Evolutionary conservation across 2,797 vertebrate species (phyloP).

Genomic region (Gymnodraco acuticeps): DNA sequence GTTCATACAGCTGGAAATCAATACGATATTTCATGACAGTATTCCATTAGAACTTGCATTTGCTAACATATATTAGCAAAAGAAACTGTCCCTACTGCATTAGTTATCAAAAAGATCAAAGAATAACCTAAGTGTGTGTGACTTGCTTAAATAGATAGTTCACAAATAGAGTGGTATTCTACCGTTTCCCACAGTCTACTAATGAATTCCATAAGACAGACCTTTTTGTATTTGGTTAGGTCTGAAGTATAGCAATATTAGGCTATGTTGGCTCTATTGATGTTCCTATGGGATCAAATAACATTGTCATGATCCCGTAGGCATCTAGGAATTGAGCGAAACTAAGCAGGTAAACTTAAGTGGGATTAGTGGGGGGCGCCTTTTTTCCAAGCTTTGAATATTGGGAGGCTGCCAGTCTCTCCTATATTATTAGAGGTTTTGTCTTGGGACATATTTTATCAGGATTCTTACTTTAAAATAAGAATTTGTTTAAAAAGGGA

Average conservation of each 20-base stretch:
- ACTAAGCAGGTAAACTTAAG: too few relatives aligned
- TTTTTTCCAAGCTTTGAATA: neutral
- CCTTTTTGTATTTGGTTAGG: neutral
- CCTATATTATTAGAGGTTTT: neutral
- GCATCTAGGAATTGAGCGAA: neutral
- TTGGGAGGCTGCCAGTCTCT: neutral
- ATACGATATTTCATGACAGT: neutral
- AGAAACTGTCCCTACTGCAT: neutral
- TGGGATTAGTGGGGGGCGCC: too few relatives aligned
- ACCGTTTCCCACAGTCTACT: too few relatives aligned
- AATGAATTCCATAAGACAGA: too few relatives aligned
- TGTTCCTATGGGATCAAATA: neutral
- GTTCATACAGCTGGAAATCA: neutral
- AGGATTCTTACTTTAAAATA: neutral
- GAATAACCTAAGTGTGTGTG: too few relatives aligned
- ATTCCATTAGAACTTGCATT: too few relatives aligned
- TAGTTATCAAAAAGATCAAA: neutral
- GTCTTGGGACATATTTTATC: neutral
- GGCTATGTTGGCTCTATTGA: neutral
- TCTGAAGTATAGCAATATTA: neutral
- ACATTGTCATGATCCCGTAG: neutral
- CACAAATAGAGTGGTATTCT: neutral
- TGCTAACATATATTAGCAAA: too few relatives aligned
- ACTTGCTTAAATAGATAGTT: neutral
- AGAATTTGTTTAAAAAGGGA: conserved; percentile 8